phyloP scores from a whole-genome alignment of 92 coral and sea anemone species.

The Bergia puertoricense region DNA sequence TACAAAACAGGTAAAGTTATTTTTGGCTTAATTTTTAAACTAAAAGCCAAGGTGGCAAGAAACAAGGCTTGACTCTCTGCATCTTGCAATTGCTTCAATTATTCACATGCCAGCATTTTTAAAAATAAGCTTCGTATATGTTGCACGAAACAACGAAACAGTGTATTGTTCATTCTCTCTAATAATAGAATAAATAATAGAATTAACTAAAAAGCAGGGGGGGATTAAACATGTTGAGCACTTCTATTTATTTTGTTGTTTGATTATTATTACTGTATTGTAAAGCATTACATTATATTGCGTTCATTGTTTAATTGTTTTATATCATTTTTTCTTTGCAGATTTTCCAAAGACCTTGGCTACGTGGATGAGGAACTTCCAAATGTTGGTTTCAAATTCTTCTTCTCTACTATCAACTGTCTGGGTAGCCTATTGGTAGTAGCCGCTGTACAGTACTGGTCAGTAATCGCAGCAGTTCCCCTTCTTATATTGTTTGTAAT shows the following conservation, averaged over 20 bases:
- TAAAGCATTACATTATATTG: neutral
- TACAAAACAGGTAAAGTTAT: slow-evolving; percentile 24
- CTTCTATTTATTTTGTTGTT: no score
- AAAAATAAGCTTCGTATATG: no score
- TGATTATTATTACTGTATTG: neutral
- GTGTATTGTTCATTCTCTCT: no score
- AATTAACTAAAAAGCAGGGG: no score
- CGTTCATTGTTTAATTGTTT: neutral
- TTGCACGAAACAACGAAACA: no score
- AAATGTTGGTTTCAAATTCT: slow-evolving; percentile 33
- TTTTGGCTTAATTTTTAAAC: neutral
- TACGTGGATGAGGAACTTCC: slow-evolving; percentile 32
- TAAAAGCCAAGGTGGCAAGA: no score
- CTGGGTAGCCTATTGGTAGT: slow-evolving; percentile 43
- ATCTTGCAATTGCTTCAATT: no score
- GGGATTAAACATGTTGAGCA: no score
- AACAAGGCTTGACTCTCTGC: neutral
- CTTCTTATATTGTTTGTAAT: slow-evolving; percentile 41
- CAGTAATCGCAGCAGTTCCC: slow-evolving; percentile 56
- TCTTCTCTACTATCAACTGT: slow-evolving; percentile 32
- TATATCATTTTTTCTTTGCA: neutral
- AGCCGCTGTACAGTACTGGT: slow-evolving; percentile 51
- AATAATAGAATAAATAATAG: no score
- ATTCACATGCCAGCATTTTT: no score
- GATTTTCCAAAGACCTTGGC: slow-evolving; percentile 44